A percentile compares a stretch with the other conserved stretches of the same genome.
Conservation (phyloP, 2,113 vertebrate species). For the Hippocampus guttulatus region DNA sequence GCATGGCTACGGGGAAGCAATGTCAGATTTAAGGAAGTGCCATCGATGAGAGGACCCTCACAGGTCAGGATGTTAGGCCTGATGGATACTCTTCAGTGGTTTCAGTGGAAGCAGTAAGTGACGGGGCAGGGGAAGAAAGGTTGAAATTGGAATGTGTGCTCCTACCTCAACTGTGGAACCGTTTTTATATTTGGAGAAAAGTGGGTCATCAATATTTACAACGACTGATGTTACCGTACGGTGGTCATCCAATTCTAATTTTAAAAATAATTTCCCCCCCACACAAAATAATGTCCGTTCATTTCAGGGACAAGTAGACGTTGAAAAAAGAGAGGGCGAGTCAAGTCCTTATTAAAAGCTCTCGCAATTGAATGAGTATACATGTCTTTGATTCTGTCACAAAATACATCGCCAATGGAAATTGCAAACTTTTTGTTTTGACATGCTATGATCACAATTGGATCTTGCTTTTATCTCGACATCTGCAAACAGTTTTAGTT, state of each 20-base stretch:
- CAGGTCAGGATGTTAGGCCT: conserved; percentile 42
- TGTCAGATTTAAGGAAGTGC: conserved; percentile 45
- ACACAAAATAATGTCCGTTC: too few species aligned
- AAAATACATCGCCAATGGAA: background rate
- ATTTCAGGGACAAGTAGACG: too few species aligned
- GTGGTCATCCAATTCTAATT: background rate
- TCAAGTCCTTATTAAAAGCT: too few species aligned
- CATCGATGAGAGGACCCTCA: conserved; percentile 26
- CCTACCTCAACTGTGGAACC: background rate
- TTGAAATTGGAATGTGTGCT: conserved; percentile 1
- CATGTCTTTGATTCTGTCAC: too few species aligned
- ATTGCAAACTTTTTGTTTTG: conserved; percentile 8
- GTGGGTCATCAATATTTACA: background rate
- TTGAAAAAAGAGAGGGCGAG: too few species aligned
- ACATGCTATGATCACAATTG: conserved; percentile 8
- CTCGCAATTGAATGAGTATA: too few species aligned
- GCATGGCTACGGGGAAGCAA: conserved; percentile 20
- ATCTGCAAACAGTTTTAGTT: conserved; percentile 44
- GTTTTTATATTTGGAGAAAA: background rate
- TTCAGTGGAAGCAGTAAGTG: conserved; percentile 25
- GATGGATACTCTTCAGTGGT: conserved; percentile 35
- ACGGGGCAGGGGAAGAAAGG: conserved; percentile 37
- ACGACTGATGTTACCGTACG: background rate
- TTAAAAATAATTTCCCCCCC: too few species aligned
- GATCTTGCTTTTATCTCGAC: conserved; percentile 38